These are phyloP conservation scores for Odontocolon sp. DNA, from an alignment of 2,888 invertebrate genomes.

Conservation along the genomic window DNA sequence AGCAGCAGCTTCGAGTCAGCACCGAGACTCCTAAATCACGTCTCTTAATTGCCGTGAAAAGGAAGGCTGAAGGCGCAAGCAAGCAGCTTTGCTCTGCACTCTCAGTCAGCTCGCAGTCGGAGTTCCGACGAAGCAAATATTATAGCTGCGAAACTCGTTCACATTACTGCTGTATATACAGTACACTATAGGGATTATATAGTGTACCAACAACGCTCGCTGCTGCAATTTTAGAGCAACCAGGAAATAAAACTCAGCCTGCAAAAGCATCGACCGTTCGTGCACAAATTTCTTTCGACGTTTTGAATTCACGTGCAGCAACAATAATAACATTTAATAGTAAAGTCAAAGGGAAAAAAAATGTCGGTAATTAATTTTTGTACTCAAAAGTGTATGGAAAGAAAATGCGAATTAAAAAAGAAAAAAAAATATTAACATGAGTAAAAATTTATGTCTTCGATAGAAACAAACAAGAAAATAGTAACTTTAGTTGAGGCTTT, in stretches of 20 bases:
- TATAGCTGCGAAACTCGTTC: constrained; percentile 55
- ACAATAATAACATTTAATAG: background rate
- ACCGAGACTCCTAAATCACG: constrained; percentile 68
- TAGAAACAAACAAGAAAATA: no score
- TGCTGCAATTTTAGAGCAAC: constrained; percentile 43
- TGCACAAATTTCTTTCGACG: background rate
- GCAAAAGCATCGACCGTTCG: background rate
- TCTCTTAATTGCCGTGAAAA: constrained; percentile 67
- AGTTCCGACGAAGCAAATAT: constrained; percentile 54
- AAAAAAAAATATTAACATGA: constrained; percentile 10
- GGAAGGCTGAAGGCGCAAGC: constrained; percentile 46
- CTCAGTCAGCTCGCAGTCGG: constrained; percentile 10
- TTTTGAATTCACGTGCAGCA: background rate
- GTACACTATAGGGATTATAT: background rate
- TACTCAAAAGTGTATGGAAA: no score
- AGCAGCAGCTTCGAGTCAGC: constrained; percentile 42
- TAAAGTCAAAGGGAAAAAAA: background rate
- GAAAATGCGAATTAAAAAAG: no score
- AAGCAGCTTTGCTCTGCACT: constrained; percentile 36
- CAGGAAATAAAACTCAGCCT: constrained; percentile 46
- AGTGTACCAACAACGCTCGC: background rate
- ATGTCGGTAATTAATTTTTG: no score
- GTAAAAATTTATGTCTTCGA: background rate
- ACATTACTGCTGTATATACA: constrained; percentile 13
- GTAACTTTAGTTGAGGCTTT: no score